Base-by-base conservation (phyloP, 2,888 invertebrate genomes). In the Tortricodes alternella region DNA sequence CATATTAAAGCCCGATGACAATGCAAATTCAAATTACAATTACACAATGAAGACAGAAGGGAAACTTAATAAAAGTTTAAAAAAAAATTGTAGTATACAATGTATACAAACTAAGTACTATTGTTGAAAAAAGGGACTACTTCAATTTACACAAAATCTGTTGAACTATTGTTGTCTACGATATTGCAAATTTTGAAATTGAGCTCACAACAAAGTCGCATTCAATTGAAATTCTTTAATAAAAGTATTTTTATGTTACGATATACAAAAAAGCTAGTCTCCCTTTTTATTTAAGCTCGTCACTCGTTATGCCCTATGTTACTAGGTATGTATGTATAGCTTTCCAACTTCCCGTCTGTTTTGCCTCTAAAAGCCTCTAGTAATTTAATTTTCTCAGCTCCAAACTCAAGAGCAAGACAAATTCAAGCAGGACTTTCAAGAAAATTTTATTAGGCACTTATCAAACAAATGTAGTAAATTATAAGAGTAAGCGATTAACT, bases 381-480 rank as follows among this genome's bases (percentile, higher is more conserved):
- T 73, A 74, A 78, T 78, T 77, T 72, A 74, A 78, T 78, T 78
- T 73, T 62, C 65, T 57, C 64, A 62, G 62, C 50, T 61, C 59
- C 60, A 66, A 55, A 67, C 46, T 51, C 44, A 58, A 59, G 61
- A 32, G 44, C 21, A 35, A 38, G 29, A 37, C 19, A 55, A 61
- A 58, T 58, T 46, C 29, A 46, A 13, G 11, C 18, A 7, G 15
- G 24, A 32, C 32, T 46, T 39, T 32, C n/a, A 15, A 41, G 48
- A n/a, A 43, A 44, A 34, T 59, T 51, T 38, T 43, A 46, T 41
- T 13, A 34, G 24, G 7, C 16, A 41, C 21, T 18, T 23, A 35
- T 13, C 3, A 9, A 35, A 41, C n/a, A 24, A 41, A 41, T 32
- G 29, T 13, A 4, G 6, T 18, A 13, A 18, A 19, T 43, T 1